phyloP scores from a whole-genome alignment of 2,797 vertebrate species.

The Tamandua tetradactyla region DNA sequence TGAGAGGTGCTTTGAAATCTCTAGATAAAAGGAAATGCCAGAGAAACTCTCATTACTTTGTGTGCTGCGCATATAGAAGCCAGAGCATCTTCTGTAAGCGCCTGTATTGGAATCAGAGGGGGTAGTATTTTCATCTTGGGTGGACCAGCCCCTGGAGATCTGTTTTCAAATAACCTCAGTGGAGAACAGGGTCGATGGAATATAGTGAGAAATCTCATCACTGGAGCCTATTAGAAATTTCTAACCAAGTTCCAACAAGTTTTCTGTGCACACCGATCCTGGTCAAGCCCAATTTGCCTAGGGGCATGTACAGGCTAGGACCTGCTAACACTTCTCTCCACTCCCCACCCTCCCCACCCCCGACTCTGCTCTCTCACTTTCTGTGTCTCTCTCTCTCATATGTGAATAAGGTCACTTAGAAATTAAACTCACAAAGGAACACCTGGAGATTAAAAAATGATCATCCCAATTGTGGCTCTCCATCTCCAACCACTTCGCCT shows the following conservation, averaged over 20 bases:
- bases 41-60: constrained; percentile 64
- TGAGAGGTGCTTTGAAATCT: constrained; percentile 65
- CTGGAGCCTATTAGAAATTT: constrained; percentile 6
- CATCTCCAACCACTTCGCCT: neutral
- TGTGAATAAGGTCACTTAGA: constrained; percentile 7
- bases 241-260: neutral
- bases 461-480: neutral
- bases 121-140: constrained; percentile 32
- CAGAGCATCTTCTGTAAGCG: constrained; percentile 44
- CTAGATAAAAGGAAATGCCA: constrained; percentile 67
- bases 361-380: neutral
- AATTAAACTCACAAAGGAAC: constrained; percentile 25
- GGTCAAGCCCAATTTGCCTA: neutral
- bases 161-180: constrained; percentile 12
- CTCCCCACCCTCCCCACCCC: neutral
- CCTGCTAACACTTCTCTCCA: neutral
- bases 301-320: neutral
- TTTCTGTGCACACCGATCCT: constrained; percentile 30
- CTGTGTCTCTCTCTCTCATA: neutral
- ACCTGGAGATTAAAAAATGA: constrained; percentile 45
- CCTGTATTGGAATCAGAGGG: neutral
- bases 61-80: constrained; percentile 27
- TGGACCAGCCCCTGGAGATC: neutral
- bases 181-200: constrained; percentile 12
- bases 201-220: constrained; percentile 40